Conservation (phyloP, 92 coral and sea anemone genomes). For the Ricordea florida region DNA sequence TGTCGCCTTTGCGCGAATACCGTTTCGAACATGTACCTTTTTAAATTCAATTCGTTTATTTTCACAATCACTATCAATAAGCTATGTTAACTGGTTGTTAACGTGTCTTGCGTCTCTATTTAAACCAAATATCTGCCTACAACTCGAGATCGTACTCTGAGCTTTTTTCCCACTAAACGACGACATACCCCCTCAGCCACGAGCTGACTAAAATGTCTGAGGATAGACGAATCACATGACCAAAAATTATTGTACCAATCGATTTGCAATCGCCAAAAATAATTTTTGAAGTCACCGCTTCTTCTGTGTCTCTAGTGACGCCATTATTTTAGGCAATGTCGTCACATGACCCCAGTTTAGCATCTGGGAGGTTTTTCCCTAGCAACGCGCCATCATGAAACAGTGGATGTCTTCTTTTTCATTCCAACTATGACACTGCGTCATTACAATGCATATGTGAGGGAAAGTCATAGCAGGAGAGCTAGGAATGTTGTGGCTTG, state of each 20-base stretch:
- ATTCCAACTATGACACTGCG: not conserved
- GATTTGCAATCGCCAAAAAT: not conserved
- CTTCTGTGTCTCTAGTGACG: not conserved
- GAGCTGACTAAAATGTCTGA: not conserved
- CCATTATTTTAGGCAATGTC: not conserved
- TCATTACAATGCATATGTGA: conserved; percentile 15
- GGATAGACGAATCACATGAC: not conserved
- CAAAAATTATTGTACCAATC: not conserved
- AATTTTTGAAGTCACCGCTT: not conserved
- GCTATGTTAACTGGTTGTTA: not conserved
- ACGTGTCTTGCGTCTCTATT: not conserved
- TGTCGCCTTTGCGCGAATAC: not conserved
- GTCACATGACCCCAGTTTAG: not conserved
- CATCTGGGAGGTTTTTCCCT: conserved; percentile 8
- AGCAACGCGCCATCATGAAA: not conserved
- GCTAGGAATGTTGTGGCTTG: conserved; percentile 47
- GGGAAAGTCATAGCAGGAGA: conserved; percentile 30
- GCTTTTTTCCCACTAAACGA: not conserved
- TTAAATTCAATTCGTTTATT: not conserved
- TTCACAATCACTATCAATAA: not conserved
- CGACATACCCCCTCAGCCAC: not conserved
- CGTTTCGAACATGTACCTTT: not conserved
- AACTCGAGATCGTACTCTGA: not conserved
- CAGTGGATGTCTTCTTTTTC: too few species aligned
- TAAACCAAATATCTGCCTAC: not conserved